These are phyloP conservation scores for Drosophila kepulauana DNA, from an alignment of 1,140 invertebrate genomes.

Conservation along the genomic window DNA sequence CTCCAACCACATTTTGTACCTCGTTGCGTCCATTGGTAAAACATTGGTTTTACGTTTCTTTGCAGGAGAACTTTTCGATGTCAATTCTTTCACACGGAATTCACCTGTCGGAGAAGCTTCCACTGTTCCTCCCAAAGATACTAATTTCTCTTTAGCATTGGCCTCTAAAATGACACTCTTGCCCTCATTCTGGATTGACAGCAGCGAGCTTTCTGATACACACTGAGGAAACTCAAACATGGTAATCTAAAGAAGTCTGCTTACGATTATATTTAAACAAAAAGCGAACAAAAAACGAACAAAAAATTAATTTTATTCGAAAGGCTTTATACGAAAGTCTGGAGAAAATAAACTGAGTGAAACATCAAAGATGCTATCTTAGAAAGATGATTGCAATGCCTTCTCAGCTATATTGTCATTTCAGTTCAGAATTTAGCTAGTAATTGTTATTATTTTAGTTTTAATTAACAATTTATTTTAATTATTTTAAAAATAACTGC, in stretches of 20 bases:
- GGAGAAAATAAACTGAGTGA: slow-evolving; percentile 1
- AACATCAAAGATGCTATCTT: not conserved
- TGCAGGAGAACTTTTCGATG: no score
- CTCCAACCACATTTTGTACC: slow-evolving; percentile 47
- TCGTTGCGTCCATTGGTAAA: not conserved
- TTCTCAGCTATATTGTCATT: not conserved
- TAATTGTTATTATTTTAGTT: not conserved
- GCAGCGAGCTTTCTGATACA: not conserved
- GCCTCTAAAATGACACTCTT: not conserved
- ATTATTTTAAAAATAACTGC: no score
- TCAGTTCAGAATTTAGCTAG: no score
- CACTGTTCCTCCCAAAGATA: not conserved
- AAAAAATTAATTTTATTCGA: slow-evolving; percentile 1
- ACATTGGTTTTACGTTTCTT: slow-evolving; percentile 17
- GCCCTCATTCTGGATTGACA: not conserved
- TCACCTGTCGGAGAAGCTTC: not conserved
- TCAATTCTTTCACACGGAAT: no score
- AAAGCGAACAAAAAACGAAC: not conserved
- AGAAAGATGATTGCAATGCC: not conserved
- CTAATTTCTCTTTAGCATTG: not conserved
- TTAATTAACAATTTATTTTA: no score
- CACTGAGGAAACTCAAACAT: slow-evolving; percentile 43
- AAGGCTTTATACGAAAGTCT: not conserved
- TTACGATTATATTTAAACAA: not conserved
- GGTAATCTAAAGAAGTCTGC: slow-evolving; percentile 1